These are phyloP conservation scores for Buathra laborator DNA, from an alignment of 2,888 invertebrate species.

Conservation along the genomic window DNA sequence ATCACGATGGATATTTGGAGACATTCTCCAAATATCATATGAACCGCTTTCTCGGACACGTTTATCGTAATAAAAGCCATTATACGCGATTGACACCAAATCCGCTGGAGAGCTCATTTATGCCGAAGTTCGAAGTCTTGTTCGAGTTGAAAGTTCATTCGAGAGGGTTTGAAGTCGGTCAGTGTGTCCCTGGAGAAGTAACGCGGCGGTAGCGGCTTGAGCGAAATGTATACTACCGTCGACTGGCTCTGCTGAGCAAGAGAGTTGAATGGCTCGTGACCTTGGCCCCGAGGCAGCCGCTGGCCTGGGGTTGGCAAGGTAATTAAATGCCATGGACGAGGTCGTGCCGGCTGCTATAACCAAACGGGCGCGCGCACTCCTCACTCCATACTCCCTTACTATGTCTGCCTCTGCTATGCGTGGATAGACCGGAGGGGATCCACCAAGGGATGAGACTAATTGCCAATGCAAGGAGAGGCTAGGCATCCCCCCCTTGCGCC, in stretches of 20 bases:
- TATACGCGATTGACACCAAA: not conserved
- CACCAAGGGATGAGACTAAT: conserved; percentile 82
- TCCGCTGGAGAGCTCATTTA: conserved; percentile 29
- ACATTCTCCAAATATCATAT: not conserved
- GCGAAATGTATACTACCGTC: conserved; percentile 74
- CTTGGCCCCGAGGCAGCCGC: conserved; percentile 83
- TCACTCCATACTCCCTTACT: conserved; percentile 45
- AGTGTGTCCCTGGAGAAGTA: conserved; percentile 80
- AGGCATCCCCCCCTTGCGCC: conserved; percentile 63
- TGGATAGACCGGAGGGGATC: conserved; percentile 80
- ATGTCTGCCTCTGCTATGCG: conserved; percentile 62
- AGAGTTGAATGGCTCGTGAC: conserved; percentile 84
- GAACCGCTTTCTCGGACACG: not conserved
- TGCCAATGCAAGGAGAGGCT: conserved; percentile 82
- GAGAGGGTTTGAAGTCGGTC: conserved; percentile 81
- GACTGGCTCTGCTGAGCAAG: conserved; percentile 65
- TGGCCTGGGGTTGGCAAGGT: conserved; percentile 82
- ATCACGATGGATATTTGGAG: no score
- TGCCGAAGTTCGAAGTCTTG: conserved; percentile 58
- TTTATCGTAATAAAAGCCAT: not conserved
- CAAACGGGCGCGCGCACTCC: conserved; percentile 74
- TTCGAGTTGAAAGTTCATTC: conserved; percentile 62
- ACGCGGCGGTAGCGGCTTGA: conserved; percentile 67
- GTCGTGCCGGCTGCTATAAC: conserved; percentile 76
- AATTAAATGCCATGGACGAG: conserved; percentile 84